phyloP scores from a whole-genome alignment of 1,140 invertebrate species.

The Plodia interpunctella region DNA sequence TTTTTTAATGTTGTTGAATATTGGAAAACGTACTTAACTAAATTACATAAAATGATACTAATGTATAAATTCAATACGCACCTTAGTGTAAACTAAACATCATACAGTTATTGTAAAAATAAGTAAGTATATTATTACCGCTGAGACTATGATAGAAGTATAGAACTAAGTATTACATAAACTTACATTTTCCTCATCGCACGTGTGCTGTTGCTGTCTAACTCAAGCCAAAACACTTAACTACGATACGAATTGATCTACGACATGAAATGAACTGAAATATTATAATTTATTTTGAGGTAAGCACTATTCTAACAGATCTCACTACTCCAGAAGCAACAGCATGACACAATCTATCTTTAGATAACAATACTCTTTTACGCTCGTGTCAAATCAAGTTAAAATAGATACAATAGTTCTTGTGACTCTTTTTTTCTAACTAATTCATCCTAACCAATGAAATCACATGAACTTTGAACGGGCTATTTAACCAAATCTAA shows the following conservation, averaged over 20 bases:
- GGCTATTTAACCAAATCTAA: neutral
- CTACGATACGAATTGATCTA: too few species aligned
- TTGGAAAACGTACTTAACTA: too few species aligned
- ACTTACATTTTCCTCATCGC: neutral
- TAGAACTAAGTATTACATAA: constrained; percentile 5
- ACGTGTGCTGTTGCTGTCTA: neutral
- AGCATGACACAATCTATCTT: constrained; percentile 5
- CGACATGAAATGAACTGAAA: too few species aligned
- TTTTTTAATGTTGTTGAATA: too few species aligned
- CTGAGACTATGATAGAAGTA: too few species aligned
- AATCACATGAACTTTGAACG: constrained; percentile 11
- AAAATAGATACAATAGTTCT: too few species aligned
- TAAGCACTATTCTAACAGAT: neutral
- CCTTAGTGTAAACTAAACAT: too few species aligned
- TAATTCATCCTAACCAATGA: neutral
- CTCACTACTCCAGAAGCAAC: neutral
- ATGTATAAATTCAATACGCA: too few species aligned
- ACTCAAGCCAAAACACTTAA: neutral
- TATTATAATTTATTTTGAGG: neutral
- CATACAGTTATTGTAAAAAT: too few species aligned
- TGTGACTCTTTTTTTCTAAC: too few species aligned
- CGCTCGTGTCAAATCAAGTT: neutral
- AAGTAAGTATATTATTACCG: too few species aligned
- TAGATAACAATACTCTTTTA: constrained; percentile 5
- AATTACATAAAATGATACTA: too few species aligned